Percentiles rank a stretch among this genome's conserved stretches.
Evolutionary conservation across 2,113 vertebrate species (phyloP).

Genomic region (Chaetops frenatus): DNA sequence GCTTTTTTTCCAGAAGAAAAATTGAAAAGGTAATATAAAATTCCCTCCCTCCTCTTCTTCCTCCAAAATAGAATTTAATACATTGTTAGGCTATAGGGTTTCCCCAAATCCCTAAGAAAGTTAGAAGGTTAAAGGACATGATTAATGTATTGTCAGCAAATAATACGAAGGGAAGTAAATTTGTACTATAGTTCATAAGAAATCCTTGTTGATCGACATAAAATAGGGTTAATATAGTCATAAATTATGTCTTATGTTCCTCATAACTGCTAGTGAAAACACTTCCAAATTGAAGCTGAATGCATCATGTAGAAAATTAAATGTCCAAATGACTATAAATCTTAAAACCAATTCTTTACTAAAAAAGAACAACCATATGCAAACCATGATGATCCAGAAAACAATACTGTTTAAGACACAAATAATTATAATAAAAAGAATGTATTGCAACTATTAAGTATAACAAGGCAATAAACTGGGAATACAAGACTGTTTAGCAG

Average conservation of each 20-base stretch:
- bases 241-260: not conserved
- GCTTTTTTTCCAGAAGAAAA: not conserved
- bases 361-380: not conserved
- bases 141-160: not conserved
- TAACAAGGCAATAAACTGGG: not conserved
- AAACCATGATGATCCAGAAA: not conserved
- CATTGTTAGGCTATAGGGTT: not conserved
- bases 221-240: not conserved
- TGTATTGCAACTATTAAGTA: not conserved
- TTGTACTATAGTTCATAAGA: not conserved
- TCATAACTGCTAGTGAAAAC: not conserved
- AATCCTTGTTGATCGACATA: not conserved
- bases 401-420: not conserved
- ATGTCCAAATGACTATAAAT: not conserved
- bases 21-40: not conserved
- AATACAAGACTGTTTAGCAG: not conserved
- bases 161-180: not conserved
- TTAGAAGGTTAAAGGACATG: not conserved
- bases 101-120: not conserved
- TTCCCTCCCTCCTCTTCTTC: not conserved
- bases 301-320: not conserved
- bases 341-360: not conserved
- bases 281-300: not conserved
- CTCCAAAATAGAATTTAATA: not conserved
- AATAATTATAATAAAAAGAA: constrained; percentile 14